Evolutionary conservation across 2,113 vertebrate species (phyloP).

Genomic region (Triplophysa tibetana): DNA sequence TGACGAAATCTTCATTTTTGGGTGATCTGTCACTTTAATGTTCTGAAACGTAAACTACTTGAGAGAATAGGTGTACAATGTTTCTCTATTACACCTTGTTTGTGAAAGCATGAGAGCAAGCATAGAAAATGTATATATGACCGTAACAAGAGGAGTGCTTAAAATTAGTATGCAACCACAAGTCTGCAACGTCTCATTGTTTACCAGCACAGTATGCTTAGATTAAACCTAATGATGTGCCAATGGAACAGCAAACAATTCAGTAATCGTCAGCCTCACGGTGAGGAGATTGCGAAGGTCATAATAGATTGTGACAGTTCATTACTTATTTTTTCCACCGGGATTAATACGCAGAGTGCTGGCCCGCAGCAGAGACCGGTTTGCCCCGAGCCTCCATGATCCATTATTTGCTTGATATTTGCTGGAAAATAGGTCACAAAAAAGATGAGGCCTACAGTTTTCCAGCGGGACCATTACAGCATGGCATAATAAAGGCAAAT

Average conservation of each 20-base stretch:
- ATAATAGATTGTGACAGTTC: constrained; percentile 55
- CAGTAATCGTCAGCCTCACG: constrained; percentile 42
- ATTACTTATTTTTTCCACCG: constrained; percentile 55
- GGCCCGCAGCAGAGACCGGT: constrained; percentile 31
- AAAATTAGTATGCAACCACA: constrained; percentile 34
- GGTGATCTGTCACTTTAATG: too few species aligned
- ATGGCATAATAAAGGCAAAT: constrained; percentile 21
- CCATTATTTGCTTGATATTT: constrained; percentile 51
- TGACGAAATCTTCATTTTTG: too few species aligned
- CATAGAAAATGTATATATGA: not conserved
- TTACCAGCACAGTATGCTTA: constrained; percentile 30
- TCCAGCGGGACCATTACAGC: constrained; percentile 1
- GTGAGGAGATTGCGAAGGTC: constrained; percentile 45
- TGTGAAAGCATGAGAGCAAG: not conserved
- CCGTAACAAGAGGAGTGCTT: not conserved
- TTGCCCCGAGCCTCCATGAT: constrained; percentile 30
- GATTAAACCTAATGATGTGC: constrained; percentile 45
- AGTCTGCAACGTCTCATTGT: constrained; percentile 35
- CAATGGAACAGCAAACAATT: constrained; percentile 44
- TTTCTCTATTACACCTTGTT: not conserved
- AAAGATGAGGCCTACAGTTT: constrained; percentile 28
- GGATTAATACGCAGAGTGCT: constrained; percentile 44
- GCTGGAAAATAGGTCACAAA: constrained; percentile 48
- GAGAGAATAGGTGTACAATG: too few species aligned
- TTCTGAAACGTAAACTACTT: too few species aligned